These are phyloP conservation scores for Anhinga anhinga DNA, from an alignment of 2,113 vertebrate species.

Conservation along the genomic window DNA sequence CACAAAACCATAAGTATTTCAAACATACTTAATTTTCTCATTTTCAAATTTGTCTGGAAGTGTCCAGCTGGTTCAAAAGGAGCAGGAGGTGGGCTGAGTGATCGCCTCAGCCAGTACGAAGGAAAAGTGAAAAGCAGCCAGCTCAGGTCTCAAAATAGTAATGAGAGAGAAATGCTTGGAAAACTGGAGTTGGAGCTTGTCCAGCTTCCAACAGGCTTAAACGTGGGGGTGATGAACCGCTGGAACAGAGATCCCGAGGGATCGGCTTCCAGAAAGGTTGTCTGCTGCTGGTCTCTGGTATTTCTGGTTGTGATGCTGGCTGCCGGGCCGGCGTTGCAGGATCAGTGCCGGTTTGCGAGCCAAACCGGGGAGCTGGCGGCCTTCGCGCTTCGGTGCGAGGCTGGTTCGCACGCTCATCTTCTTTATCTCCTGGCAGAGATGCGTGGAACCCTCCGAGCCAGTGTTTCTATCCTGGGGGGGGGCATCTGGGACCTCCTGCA, in stretches of 20 bases:
- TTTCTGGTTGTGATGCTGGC: not conserved
- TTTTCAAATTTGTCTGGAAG: not conserved
- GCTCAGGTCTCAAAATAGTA: not conserved
- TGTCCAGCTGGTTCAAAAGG: not conserved
- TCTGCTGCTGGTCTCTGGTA: accelerated
- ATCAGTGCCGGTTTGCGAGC: not conserved
- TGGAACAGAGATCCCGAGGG: not conserved
- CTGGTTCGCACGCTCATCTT: not conserved
- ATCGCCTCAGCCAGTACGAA: not conserved
- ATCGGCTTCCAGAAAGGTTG: not conserved
- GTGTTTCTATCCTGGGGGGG: accelerated
- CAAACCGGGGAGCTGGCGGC: not conserved
- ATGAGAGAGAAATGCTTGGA: not conserved
- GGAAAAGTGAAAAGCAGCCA: not conserved
- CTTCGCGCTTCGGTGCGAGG: not conserved
- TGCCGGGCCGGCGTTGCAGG: accelerated
- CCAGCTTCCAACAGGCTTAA: not conserved
- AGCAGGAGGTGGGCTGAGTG: not conserved
- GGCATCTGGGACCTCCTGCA: too few relatives aligned
- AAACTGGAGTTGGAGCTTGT: not conserved
- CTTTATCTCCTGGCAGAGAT: not conserved
- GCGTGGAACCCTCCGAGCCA: accelerated
- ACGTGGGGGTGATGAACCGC: accelerated
- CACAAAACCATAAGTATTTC: not conserved
- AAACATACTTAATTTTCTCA: accelerated